Evolutionary conservation across 2,113 vertebrate genomes (phyloP).

Genomic region (Ceyx cyanopectus): DNA sequence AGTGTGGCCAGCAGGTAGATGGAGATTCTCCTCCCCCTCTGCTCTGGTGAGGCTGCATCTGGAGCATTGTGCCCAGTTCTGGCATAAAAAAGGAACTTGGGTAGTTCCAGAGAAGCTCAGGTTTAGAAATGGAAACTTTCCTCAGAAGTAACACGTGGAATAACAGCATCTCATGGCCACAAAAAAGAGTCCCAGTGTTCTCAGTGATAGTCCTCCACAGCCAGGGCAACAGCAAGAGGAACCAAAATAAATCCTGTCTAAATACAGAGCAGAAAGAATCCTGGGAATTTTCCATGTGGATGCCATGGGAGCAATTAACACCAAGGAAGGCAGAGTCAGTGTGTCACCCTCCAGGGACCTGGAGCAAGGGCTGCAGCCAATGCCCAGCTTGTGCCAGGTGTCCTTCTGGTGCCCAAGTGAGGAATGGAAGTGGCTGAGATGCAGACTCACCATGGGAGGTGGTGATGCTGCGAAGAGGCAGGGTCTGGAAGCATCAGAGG

Average conservation of each 20-base stretch:
- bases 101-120: background rate
- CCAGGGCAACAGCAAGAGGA: fast-evolving
- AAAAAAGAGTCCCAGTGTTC: background rate
- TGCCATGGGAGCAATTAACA: background rate
- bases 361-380: background rate
- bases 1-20: too few species aligned
- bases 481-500: background rate
- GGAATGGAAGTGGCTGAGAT: background rate
- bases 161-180: background rate
- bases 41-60: too few species aligned
- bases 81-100: too few species aligned
- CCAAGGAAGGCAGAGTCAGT: background rate
- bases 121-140: background rate
- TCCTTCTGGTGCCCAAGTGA: background rate
- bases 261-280: constrained; percentile 32
- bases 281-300: constrained; percentile 12
- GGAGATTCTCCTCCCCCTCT: too few species aligned
- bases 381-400: background rate
- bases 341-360: background rate
- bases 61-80: too few species aligned
- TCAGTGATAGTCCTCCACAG: background rate
- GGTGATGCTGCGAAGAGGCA: background rate
- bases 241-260: constrained; percentile 28
- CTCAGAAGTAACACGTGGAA: background rate
- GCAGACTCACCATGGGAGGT: background rate